A percentile compares a stretch with the other conserved stretches of the same genome.
Evolutionary conservation across 2,797 vertebrate species (phyloP).

Genomic region (Leuciscus waleckii): DNA sequence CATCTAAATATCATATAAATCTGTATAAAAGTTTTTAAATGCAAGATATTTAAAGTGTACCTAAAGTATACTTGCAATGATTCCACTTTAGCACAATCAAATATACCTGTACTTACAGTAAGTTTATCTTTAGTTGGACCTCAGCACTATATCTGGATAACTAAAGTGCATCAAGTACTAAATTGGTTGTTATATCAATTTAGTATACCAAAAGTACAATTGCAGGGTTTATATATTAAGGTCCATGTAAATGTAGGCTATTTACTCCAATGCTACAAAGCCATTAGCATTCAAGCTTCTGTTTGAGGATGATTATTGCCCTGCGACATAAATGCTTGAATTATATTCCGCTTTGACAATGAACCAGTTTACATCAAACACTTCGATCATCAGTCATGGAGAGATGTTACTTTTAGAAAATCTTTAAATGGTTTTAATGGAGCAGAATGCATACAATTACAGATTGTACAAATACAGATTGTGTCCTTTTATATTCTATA

Average conservation of each 20-base stretch:
- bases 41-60: too few species aligned
- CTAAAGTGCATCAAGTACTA: too few species aligned
- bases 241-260: conserved; percentile 21
- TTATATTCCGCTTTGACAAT: conserved; percentile 36
- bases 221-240: too few species aligned
- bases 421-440: background rate
- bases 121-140: too few species aligned
- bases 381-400: conserved; percentile 9
- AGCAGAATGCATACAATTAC: background rate
- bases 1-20: too few species aligned
- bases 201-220: too few species aligned
- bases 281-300: conserved; percentile 41
- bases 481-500: background rate
- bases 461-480: background rate
- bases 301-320: conserved; percentile 42
- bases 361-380: conserved; percentile 22
- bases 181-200: too few species aligned
- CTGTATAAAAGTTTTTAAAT: too few species aligned
- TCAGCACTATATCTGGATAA: too few species aligned
- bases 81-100: too few species aligned
- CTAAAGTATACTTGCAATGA: too few species aligned
- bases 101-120: too few species aligned
- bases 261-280: conserved; percentile 28
- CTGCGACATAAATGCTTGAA: conserved; percentile 37
- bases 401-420: conserved; percentile 14